Evolutionary conservation across 2,113 vertebrate species (phyloP), one percentile per base, ranked within the genome.

Genomic region (Cyanoderma ruficeps): DNA sequence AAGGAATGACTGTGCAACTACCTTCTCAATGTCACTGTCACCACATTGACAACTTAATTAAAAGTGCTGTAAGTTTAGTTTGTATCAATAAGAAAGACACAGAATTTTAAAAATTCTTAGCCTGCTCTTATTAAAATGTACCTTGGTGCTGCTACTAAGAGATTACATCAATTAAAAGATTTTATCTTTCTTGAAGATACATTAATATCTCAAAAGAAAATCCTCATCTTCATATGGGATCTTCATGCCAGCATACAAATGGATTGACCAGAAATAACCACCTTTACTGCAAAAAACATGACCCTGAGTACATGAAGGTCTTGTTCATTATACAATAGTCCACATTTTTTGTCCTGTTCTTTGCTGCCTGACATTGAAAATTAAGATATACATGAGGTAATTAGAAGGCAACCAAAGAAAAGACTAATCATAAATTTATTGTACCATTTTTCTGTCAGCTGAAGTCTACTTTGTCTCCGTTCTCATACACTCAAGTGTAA

Each of bases 41-140:
- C 49, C 37, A 71, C 42, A 76, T 11, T 74, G 95, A 95, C 77
- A 96, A 87, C 92, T 97, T 97, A 97, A 97, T 96, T 97, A 98
- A 96, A 84, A 70, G 47, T 84, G 49, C 85, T 46, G 25, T 72
- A 78, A 80, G 55, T 94, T 96, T 74, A 81, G 55, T 95, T 95
- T 93, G 79, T 44, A 93, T 92, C 71, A 89, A 86, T 74, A 95
- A 53, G 82, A 78, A 72, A 93, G 81, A 94, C 10, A 91, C 13
- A 91, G 92, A 42, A 67, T 97, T 94, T 93, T 71, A 35, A 9
- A 81, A 94, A 96, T 91, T 81, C 50, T 85, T 56, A 95, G 80
- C 71, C 20, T 15, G 2, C 5, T 19, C 33, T 64, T 61, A 93
- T 82, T 78, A 94, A 91, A 97, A 96, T 8, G 11, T 47, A 92